Percentiles rank a stretch among this genome's conserved stretches.
Conservation (phyloP, 2,113 vertebrate species). For the Orientallactaga bullata region DNA sequence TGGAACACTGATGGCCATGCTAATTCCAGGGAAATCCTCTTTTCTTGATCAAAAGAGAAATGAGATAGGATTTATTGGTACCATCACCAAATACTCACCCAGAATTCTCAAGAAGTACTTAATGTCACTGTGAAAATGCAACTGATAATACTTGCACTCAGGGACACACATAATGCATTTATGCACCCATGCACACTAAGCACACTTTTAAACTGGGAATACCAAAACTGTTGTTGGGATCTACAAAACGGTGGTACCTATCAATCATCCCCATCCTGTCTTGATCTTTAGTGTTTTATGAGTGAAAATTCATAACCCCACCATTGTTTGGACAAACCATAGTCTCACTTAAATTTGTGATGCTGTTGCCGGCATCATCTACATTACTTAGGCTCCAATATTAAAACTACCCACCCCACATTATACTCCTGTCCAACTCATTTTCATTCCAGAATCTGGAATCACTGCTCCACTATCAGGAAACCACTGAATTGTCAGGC, state of each 20-base stretch:
- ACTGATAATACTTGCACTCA: neutral
- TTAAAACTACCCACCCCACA: neutral
- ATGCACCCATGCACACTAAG: neutral
- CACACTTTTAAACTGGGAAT: rapidly evolving
- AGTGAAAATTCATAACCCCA: neutral
- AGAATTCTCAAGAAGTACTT: neutral
- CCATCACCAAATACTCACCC: neutral
- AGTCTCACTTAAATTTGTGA: neutral
- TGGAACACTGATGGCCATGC: too few species aligned
- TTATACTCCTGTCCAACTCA: neutral
- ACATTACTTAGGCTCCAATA: neutral
- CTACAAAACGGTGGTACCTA: too few species aligned
- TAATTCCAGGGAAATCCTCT: neutral
- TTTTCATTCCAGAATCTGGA: neutral
- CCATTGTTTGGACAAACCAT: neutral
- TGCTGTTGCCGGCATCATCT: neutral
- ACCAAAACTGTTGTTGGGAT: neutral
- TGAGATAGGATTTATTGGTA: neutral
- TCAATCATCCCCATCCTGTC: neutral
- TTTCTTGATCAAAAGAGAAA: neutral
- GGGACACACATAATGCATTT: neutral
- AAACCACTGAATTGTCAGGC: neutral
- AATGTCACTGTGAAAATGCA: neutral
- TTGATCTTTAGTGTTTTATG: neutral
- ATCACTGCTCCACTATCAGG: neutral